Base-by-base conservation (phyloP, 2,888 invertebrate genomes). In the Zonitis immaculata region DNA sequence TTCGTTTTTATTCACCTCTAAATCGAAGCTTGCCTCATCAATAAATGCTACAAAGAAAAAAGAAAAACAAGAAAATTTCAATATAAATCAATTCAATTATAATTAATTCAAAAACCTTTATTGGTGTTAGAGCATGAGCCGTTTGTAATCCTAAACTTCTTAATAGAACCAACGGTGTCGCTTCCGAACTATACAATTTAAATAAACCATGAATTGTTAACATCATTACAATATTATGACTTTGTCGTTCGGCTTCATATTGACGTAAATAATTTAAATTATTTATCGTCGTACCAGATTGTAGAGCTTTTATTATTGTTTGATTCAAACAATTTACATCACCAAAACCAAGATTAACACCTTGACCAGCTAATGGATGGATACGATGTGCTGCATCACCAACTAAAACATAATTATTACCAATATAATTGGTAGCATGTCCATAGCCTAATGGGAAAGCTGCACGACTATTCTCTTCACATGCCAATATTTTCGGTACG, bases 331-430 rank as follows among this genome's bases (percentile, higher is more conserved):
- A 82, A 26, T 80, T 77, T 0, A 95, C 87, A 77, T 99, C 99
- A 6, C 94, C 93, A 73, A 98, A 95, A 1, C 99, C 99, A 42
- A 99, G 79, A 79, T 99, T 99, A 0, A 97, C 94, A 6, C 99
- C 99, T 77, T 97, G 97, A 0, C 98, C 98, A 30, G 98, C 98
- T 61, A 99, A 74, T 0, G 98, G 98, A 77, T 99, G 98, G 16
- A 98, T 84, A 60, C 95, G 82, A 77, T 97, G 90, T 0, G 92
- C 89, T 39, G 93, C 90, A 75, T 93, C 93, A 0, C 97, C 97
- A 44, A 97, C 82, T 1, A 98, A 79, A 11, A 86, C 95, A 6
- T 89, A 87, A 5, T 93, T 85, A 4, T 84, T 80, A n/a, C 82
- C 81, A 0, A 91, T 85, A 72, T 98, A 99, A 64, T 87, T 82